Evolutionary conservation across 2,113 vertebrate species (phyloP), one percentile per base, ranked within the genome.

Genomic region (Microcebus griseorufus): DNA sequence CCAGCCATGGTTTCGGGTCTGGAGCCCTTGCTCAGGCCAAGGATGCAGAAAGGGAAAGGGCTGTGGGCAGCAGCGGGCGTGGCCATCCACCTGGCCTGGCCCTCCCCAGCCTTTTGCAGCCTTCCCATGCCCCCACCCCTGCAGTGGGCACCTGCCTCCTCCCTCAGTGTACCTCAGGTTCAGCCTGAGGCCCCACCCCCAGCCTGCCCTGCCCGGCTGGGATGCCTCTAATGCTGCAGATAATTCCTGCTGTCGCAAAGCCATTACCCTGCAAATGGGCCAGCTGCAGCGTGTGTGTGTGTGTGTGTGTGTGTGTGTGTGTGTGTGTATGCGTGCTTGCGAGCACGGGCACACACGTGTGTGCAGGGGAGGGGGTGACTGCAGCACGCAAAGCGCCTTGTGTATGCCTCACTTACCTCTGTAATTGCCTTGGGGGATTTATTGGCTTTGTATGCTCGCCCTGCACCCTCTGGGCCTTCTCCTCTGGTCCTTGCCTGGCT

Each of bases 241-340:
- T 64, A 69, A 97, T 93, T 93, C 94, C 92, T 91, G 80, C 91
- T 67, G 73, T 92, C 27, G 0, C 64, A 94, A 94, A 97, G 95
- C 87, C 73, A 97, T 94, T 97, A 96, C 79, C 11, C 76, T 62
- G 97, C 84, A 95, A 94, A 85, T 76, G 73, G 78, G 69, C 88
- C 25, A 2, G 23, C 88, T 62, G 73, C 76, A 27, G 53, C 2
- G 11, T 58, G 25, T 20, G 70, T 45, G 60, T 39, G 62, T 58
- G n/a, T n/a, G n/a, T n/a, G n/a, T n/a, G n/a, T n/a, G 37, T 6
- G 6, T 12, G 65, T 9, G 64, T 32, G 55, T 2, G 39, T 32
- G 90, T 13, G 83, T 4, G 32, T 3, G 62, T 10, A 45, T 2
- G 65, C 8, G 64, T 10, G 42, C 0, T 9, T 0, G 29, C 27